Percentiles rank a stretch among this genome's conserved stretches.
Conservation (phyloP, 2,113 vertebrate species). For the Potamarius usumacintae region DNA sequence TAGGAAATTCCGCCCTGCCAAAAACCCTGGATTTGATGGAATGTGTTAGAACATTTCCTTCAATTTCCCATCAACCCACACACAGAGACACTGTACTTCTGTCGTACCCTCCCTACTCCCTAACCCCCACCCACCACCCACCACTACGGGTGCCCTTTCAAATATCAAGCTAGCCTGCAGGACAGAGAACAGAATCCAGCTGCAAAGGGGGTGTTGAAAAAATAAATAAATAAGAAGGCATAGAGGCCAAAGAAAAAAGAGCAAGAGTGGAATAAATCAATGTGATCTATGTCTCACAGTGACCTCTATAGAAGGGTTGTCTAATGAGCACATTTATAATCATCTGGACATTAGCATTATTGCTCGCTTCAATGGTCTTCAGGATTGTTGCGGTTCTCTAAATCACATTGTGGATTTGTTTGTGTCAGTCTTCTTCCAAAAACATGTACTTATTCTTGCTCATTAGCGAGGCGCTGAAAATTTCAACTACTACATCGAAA, state of each 20-base stretch:
- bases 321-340: constrained; percentile 6
- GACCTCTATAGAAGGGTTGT: not conserved
- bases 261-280: not conserved
- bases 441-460: not conserved
- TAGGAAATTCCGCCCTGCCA: constrained; percentile 60
- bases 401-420: not conserved
- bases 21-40: constrained; percentile 64
- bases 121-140: not conserved
- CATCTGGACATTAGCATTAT: not conserved
- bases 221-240: constrained; percentile 14
- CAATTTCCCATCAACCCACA: constrained; percentile 54
- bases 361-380: not conserved
- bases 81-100: constrained; percentile 60
- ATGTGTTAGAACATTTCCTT: constrained; percentile 69
- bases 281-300: constrained; percentile 8
- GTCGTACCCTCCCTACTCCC: not conserved
- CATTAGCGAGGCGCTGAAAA: not conserved
- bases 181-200: constrained; percentile 35
- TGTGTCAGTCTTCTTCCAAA: not conserved
- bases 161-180: constrained; percentile 34
- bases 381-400: not conserved
- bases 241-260: not conserved
- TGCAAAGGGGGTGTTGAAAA: constrained; percentile 21
- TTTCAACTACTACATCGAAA: not conserved
- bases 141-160: constrained; percentile 21